Evolutionary conservation across 1,140 invertebrate species (phyloP), one percentile per base, ranked within the genome.

Genomic region (Hermatobates lingyangjiaoensis): DNA sequence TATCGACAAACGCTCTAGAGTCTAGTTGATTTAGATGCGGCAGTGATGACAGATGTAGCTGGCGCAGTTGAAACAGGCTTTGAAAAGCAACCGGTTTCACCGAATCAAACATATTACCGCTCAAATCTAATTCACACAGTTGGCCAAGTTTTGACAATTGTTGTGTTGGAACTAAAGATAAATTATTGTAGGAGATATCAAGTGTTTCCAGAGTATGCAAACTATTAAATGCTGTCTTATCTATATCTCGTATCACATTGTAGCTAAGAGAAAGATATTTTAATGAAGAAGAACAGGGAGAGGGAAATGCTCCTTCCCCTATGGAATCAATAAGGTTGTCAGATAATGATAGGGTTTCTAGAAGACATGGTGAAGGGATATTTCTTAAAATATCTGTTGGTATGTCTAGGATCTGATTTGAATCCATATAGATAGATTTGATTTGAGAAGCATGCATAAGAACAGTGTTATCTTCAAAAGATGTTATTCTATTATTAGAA

Each of bases 121-220:
- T 82, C 53, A 88, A 67, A 56, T 80, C 75, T 52, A 89, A 71
- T 60, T 73, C 73, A 39, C 74, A 75, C 34, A 89, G 73, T 59
- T 81, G 77, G 51, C 74, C 74, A 59, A 88, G 68, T 67, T 82
- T 81, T 4, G 81, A 74, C 38, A 89, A 65, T 48, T 82, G 74
- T 30, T 71, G 68, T 21, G 81, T 86, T 48, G 84, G 84, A 48
- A 88, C 75, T 47, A 69, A 68, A 52, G 81, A 83, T 58, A 88
- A 70, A 66, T 86, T 86, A 64, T 87, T 87, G 58, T 83, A 78
- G 48, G 82, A 80, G 48, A 93, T 65, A 64, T 88, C 77, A 45
- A 92, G 68, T 58, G 75, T 70, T 42, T 79, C 71, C 1, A 93
- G 62, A 30, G 74, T 73, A 27, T 74, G 72, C 25, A 86, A 64